Percentiles rank a stretch among this genome's conserved stretches.
Evolutionary conservation across 2,888 invertebrate species (phyloP).

Genomic region (Caenorhabditis sp.): DNA sequence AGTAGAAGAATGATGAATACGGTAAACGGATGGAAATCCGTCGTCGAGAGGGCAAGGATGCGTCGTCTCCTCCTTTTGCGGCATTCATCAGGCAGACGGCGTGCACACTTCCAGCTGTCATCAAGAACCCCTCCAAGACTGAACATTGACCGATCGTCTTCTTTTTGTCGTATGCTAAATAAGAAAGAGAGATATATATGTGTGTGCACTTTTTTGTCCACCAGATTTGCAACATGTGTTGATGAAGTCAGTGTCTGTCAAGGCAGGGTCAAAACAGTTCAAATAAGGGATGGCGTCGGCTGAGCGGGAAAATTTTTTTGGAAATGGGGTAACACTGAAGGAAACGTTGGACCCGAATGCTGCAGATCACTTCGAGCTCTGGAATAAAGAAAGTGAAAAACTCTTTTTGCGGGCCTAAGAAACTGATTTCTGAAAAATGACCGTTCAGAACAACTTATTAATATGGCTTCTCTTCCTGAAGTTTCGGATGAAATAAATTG

Average conservation of each 20-base stretch:
- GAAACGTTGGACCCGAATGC: too few species aligned
- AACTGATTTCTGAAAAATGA: too few species aligned
- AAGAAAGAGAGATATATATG: not conserved
- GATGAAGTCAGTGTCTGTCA: not conserved
- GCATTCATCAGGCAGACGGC: constrained; percentile 61
- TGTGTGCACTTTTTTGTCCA: constrained; percentile 17
- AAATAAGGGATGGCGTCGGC: not conserved
- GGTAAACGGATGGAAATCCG: constrained; percentile 61
- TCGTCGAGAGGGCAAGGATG: constrained; percentile 52
- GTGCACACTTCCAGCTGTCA: constrained; percentile 67
- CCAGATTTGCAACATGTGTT: constrained; percentile 54
- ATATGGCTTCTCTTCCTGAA: too few species aligned
- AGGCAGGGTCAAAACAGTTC: constrained; percentile 18
- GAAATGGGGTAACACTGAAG: too few species aligned
- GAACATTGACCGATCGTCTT: constrained; percentile 56
- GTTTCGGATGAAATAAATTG: too few species aligned
- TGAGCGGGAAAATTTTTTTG: not conserved
- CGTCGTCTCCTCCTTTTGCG: constrained; percentile 48
- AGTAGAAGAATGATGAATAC: constrained; percentile 69
- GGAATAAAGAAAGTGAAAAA: too few species aligned
- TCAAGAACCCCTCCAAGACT: constrained; percentile 60
- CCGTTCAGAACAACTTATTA: too few species aligned
- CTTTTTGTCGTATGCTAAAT: constrained; percentile 42
- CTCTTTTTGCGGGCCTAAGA: too few species aligned
- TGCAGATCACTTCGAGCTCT: too few species aligned